phyloP scores from a whole-genome alignment of 1,140 invertebrate genomes.

The Neodiprion fabricii region DNA sequence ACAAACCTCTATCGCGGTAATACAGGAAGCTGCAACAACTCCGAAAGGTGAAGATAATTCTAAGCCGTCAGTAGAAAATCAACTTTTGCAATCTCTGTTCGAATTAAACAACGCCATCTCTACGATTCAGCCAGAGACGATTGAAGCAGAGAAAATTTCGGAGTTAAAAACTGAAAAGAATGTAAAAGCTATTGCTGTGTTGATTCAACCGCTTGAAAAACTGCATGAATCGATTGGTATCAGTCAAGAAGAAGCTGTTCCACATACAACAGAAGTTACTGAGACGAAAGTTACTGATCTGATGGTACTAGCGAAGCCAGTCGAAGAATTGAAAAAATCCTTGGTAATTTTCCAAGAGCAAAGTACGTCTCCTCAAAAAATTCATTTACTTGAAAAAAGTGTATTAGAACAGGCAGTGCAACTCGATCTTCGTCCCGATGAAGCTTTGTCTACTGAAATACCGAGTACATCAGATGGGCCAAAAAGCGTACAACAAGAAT shows the following conservation, averaged over 20 bases:
- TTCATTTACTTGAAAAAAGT: neutral
- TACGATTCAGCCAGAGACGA: slow-evolving; percentile 1
- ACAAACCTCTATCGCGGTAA: neutral
- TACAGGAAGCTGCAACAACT: neutral
- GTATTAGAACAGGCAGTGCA: neutral
- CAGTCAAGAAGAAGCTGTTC: slow-evolving; percentile 11
- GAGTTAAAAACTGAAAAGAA: neutral
- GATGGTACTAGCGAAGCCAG: neutral
- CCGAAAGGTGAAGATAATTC: neutral
- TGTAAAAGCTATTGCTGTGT: neutral
- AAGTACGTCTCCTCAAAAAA: neutral
- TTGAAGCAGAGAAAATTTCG: neutral
- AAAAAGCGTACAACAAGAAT: slow-evolving; percentile 11
- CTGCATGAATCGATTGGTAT: neutral
- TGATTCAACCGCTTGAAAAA: neutral
- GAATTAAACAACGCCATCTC: neutral
- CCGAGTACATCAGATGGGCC: slow-evolving; percentile 17
- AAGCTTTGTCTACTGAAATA: slow-evolving; percentile 21
- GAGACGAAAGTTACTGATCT: neutral
- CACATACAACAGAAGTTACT: neutral
- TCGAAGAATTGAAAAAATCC: slow-evolving; percentile 8
- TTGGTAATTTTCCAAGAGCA: neutral
- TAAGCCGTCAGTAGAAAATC: neutral
- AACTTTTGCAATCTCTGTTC: neutral
- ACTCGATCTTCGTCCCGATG: neutral